Conservation (phyloP, 37 sponge, comb jelly and placozoan genomes). For the Cladorhizidae sp. region DNA sequence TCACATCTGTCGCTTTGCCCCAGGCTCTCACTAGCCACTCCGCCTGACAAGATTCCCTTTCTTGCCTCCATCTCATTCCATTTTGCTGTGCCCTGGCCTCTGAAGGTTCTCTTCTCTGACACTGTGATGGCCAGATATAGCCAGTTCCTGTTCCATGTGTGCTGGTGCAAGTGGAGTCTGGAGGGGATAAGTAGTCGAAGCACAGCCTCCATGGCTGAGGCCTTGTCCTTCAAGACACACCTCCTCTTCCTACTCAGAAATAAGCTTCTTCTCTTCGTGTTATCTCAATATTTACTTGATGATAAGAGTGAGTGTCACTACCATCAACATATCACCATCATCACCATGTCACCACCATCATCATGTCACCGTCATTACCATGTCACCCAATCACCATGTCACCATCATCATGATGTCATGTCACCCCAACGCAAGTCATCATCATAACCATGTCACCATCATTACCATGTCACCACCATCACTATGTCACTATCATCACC, state of each 20-base stretch:
- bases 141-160: slow-evolving; percentile 50
- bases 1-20: too few relatives aligned
- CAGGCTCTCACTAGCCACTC: background rate
- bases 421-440: too few relatives aligned
- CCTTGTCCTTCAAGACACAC: slow-evolving; percentile 18
- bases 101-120: slow-evolving; percentile 33
- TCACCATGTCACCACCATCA: too few relatives aligned
- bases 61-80: slow-evolving; percentile 20
- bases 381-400: too few relatives aligned
- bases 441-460: too few relatives aligned
- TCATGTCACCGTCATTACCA: too few relatives aligned
- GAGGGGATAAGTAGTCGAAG: slow-evolving; percentile 10
- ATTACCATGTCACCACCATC: too few relatives aligned
- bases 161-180: slow-evolving; percentile 75
- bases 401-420: too few relatives aligned
- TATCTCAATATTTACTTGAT: slow-evolving; percentile 59
- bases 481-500: too few relatives aligned
- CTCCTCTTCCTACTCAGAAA: slow-evolving; percentile 42
- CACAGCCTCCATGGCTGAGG: background rate
- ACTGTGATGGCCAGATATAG: slow-evolving; percentile 48
- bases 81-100: slow-evolving; percentile 59
- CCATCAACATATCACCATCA: too few relatives aligned
- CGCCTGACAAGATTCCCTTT: slow-evolving; percentile 4
- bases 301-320: slow-evolving; percentile 68
- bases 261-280: slow-evolving; percentile 60